phyloP scores from a whole-genome alignment of 1,140 invertebrate species.

The Plodia interpunctella region DNA sequence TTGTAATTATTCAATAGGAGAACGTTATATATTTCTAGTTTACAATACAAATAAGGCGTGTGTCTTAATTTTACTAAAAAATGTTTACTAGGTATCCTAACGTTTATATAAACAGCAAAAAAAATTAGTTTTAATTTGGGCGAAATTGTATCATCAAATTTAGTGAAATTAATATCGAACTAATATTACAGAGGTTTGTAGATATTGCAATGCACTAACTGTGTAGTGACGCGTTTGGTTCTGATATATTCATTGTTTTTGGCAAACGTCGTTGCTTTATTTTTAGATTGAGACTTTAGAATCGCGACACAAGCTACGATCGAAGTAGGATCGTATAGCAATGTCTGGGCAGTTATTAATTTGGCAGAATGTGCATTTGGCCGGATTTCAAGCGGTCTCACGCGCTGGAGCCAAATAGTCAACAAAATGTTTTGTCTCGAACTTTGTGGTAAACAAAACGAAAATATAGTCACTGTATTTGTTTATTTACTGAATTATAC shows the following conservation, averaged over 20 bases:
- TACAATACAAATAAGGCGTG: too few species aligned
- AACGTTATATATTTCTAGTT: too few species aligned
- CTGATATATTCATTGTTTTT: constrained; percentile 1
- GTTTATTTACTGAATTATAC: too few species aligned
- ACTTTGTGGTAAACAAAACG: constrained; percentile 38
- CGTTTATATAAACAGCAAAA: too few species aligned
- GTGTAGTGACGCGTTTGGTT: background rate
- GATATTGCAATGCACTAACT: too few species aligned
- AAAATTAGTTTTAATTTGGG: too few species aligned
- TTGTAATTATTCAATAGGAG: background rate
- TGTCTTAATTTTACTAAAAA: too few species aligned
- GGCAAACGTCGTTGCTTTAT: background rate
- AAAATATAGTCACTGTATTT: too few species aligned
- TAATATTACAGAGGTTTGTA: too few species aligned
- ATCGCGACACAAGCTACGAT: background rate
- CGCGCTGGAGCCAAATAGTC: constrained; percentile 35
- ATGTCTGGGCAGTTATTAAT: constrained; percentile 53
- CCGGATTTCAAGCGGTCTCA: constrained; percentile 51
- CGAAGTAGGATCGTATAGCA: constrained; percentile 29
- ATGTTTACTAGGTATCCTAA: too few species aligned
- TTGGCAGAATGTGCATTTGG: constrained; percentile 69
- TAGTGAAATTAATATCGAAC: too few species aligned
- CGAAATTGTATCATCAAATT: too few species aligned
- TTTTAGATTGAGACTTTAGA: constrained; percentile 2
- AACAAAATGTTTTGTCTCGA: constrained; percentile 39